Evolutionary conservation across 2,888 invertebrate genomes (phyloP).

Genomic region (Elgonia sp.): DNA sequence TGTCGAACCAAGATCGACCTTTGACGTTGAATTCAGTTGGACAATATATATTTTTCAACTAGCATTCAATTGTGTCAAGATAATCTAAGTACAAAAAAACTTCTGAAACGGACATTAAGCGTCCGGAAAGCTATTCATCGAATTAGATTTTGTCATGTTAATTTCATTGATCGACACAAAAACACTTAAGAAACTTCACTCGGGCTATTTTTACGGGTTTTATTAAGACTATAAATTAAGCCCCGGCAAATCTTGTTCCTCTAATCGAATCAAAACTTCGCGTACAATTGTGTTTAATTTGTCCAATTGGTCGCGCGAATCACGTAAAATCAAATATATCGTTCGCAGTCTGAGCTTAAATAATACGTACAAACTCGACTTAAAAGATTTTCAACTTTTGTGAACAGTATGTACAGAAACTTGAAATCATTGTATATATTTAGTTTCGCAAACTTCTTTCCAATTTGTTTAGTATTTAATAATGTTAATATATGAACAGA

Average conservation of each 20-base stretch:
- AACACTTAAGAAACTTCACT: conserved; percentile 53
- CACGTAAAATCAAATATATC: conserved; percentile 13
- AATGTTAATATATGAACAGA: too few relatives aligned
- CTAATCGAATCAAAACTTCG: conserved; percentile 47
- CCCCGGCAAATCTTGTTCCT: neutral
- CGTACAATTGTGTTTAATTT: conserved; percentile 24
- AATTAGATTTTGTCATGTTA: conserved; percentile 62
- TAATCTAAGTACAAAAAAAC: conserved; percentile 57
- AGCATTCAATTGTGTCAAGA: conserved; percentile 48
- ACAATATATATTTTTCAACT: conserved; percentile 41
- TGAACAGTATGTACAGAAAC: too few relatives aligned
- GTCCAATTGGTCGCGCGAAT: conserved; percentile 14
- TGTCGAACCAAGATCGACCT: neutral
- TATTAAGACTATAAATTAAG: conserved; percentile 53
- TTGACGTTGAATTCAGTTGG: conserved; percentile 18
- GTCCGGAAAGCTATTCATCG: conserved; percentile 51
- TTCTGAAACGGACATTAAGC: conserved; percentile 44
- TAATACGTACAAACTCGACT: too few relatives aligned
- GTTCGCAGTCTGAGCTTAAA: neutral
- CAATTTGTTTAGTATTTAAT: too few relatives aligned
- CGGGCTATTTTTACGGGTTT: conserved; percentile 40
- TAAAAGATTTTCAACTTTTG: too few relatives aligned
- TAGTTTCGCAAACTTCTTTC: too few relatives aligned
- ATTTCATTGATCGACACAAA: conserved; percentile 58
- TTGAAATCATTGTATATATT: too few relatives aligned